Evolutionary conservation across 2,888 invertebrate genomes (phyloP).

Genomic region (Rhagium mordax): DNA sequence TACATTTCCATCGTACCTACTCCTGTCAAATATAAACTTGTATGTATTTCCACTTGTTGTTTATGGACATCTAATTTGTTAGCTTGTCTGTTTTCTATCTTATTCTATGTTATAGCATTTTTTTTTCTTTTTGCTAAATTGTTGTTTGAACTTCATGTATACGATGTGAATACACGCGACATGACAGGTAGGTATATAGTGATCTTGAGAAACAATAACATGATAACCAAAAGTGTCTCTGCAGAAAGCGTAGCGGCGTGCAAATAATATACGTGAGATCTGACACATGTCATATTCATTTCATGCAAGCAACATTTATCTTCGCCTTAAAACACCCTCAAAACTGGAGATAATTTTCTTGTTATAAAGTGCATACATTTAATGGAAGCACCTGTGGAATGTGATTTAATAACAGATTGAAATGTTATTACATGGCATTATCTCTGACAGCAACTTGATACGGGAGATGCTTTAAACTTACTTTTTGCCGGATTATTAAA

Average conservation of each 20-base stretch:
- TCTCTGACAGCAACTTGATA: conserved; percentile 56
- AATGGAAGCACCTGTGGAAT: conserved; percentile 55
- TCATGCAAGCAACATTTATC: conserved; percentile 8
- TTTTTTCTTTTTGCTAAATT: background rate
- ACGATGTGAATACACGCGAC: conserved; percentile 8
- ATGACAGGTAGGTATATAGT: background rate
- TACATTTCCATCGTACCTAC: too few relatives aligned
- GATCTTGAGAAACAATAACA: conserved; percentile 23
- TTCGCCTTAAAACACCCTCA: conserved; percentile 27
- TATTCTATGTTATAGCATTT: too few relatives aligned
- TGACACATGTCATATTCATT: conserved; percentile 28
- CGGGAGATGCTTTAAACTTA: conserved; percentile 49
- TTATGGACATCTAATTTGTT: too few relatives aligned
- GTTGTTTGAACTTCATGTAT: background rate
- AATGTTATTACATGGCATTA: conserved; percentile 56
- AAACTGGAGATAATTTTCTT: conserved; percentile 45
- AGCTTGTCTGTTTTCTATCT: too few relatives aligned
- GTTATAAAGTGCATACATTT: conserved; percentile 33
- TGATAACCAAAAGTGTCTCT: conserved; percentile 23
- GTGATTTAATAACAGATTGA: conserved; percentile 59
- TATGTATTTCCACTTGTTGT: too few relatives aligned
- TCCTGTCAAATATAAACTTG: too few relatives aligned
- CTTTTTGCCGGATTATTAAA: conserved; percentile 54
- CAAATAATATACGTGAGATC: conserved; percentile 18
- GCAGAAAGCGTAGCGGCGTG: background rate